phyloP scores from a whole-genome alignment of 2,888 invertebrate genomes.

The Geophilus truncorum region DNA sequence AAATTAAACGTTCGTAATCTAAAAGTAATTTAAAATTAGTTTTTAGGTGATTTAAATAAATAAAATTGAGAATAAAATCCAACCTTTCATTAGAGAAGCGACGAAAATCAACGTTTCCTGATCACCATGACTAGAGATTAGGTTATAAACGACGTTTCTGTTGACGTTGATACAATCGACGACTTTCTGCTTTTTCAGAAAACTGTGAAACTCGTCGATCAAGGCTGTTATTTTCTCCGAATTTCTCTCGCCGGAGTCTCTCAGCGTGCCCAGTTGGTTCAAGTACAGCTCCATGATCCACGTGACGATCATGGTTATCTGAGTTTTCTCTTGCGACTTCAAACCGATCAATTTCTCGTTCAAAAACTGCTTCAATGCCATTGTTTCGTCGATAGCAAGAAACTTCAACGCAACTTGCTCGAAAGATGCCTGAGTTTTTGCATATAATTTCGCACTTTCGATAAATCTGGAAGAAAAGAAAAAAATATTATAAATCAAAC shows the following conservation, averaged over 20 bases:
- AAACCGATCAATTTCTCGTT: conserved; percentile 70
- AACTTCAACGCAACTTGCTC: conserved; percentile 93
- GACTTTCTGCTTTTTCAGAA: conserved; percentile 66
- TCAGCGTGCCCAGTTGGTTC: conserved; percentile 74
- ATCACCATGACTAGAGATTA: conserved; percentile 93
- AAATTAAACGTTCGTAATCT: conserved; percentile 87
- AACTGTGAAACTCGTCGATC: conserved; percentile 71
- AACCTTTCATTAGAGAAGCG: conserved; percentile 71
- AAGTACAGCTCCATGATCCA: conserved; percentile 93
- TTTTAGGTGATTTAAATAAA: too few relatives aligned
- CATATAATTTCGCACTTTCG: conserved; percentile 79
- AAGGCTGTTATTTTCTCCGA: conserved; percentile 57
- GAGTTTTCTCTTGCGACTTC: conserved; percentile 70
- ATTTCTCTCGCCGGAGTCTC: conserved; percentile 48
- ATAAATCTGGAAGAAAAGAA: conserved; percentile 56
- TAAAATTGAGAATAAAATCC: neutral
- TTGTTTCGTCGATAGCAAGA: conserved; percentile 70
- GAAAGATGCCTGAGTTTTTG: conserved; percentile 85
- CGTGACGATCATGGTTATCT: conserved; percentile 85
- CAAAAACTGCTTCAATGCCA: conserved; percentile 83
- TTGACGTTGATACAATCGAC: conserved; percentile 73
- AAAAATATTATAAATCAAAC: neutral
- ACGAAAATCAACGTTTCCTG: conserved; percentile 81
- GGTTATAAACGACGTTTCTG: conserved; percentile 75
- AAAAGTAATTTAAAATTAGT: neutral